phyloP scores from a whole-genome alignment of 2,888 invertebrate species.

The Autographa pulchrina region DNA sequence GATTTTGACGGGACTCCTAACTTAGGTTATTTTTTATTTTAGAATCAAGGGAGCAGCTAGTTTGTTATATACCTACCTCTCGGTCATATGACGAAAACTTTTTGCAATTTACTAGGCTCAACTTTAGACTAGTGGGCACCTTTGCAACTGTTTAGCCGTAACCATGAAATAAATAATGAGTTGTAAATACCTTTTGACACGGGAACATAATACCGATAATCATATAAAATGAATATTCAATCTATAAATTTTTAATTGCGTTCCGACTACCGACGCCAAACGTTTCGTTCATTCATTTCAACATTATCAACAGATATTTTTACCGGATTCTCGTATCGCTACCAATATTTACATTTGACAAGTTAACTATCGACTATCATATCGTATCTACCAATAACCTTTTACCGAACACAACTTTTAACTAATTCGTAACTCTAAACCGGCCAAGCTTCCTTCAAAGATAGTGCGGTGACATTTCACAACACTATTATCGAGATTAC shows the following conservation, averaged over 20 bases:
- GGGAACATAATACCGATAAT: background rate
- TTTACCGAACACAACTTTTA: constrained; percentile 41
- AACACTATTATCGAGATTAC: constrained; percentile 60
- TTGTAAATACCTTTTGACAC: background rate
- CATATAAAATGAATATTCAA: background rate
- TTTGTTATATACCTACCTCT: too few species aligned
- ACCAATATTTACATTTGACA: constrained; percentile 56
- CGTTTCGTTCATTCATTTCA: constrained; percentile 24
- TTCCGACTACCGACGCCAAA: background rate
- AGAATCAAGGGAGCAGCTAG: too few species aligned
- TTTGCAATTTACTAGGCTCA: too few species aligned
- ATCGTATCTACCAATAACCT: constrained; percentile 44
- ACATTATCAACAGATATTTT: constrained; percentile 22
- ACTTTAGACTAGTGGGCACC: too few species aligned
- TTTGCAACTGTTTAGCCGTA: background rate
- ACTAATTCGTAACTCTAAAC: constrained; percentile 52
- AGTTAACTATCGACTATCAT: constrained; percentile 44
- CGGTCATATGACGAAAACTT: too few species aligned
- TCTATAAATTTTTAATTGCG: constrained; percentile 1
- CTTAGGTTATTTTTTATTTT: too few species aligned
- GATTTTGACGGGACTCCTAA: too few species aligned
- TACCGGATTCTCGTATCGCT: constrained; percentile 37
- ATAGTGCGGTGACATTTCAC: constrained; percentile 62
- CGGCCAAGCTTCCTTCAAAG: constrained; percentile 50
- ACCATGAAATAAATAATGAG: background rate